Conservation (phyloP, 1,140 invertebrate species). For the Lepidostoma basale region DNA sequence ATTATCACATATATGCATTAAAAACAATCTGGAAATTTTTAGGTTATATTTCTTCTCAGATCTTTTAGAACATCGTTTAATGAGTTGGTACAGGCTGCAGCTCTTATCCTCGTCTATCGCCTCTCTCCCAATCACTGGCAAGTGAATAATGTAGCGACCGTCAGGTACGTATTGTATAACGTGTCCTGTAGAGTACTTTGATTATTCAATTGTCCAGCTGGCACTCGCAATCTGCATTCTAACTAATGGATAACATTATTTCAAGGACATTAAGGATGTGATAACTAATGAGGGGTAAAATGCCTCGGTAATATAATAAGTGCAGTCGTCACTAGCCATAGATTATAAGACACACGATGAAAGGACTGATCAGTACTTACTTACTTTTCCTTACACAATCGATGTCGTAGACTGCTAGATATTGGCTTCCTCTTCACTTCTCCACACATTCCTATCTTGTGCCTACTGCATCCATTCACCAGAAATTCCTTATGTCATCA, state of each 20-base stretch:
- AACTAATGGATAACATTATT: not conserved
- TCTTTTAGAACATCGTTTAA: not conserved
- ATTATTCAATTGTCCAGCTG: not conserved
- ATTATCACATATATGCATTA: not conserved
- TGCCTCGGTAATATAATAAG: not conserved
- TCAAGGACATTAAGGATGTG: not conserved
- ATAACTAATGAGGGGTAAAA: not conserved
- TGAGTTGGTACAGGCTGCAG: not conserved
- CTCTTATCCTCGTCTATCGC: not conserved
- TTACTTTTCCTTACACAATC: too few relatives aligned
- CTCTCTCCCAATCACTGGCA: not conserved
- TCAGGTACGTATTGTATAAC: too few relatives aligned
- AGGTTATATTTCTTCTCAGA: not conserved
- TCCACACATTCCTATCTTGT: too few relatives aligned
- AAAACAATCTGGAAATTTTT: not conserved
- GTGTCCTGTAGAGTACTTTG: not conserved
- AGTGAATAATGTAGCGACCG: conserved; percentile 10
- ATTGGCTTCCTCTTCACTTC: not conserved
- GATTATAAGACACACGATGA: too few relatives aligned
- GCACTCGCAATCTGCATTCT: not conserved
- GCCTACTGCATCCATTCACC: too few relatives aligned
- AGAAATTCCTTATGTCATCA: too few relatives aligned
- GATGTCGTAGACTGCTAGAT: not conserved
- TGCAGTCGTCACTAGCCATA: not conserved
- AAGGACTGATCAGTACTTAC: too few relatives aligned